A percentile compares a stretch with the other conserved stretches of the same genome.
These are phyloP conservation scores for Papilio polytes DNA, from an alignment of 1,140 invertebrate species.

Conservation along the genomic window DNA sequence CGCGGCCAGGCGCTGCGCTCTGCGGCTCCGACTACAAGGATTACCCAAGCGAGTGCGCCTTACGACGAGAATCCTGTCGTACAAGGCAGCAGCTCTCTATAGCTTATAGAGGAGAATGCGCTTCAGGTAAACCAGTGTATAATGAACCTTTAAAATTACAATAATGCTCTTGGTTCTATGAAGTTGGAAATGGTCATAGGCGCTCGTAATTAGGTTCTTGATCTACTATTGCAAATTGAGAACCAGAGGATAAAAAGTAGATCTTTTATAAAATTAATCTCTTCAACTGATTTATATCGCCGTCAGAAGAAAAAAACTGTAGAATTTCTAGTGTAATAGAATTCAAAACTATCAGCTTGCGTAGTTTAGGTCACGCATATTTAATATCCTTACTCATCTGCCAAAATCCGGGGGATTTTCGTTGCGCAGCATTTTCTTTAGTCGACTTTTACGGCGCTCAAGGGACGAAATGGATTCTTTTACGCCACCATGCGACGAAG, in stretches of 20 bases:
- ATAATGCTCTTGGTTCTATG: not conserved
- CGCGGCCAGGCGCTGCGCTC: conserved; percentile 86
- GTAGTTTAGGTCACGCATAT: conserved; percentile 11
- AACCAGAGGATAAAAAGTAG: no score
- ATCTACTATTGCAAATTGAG: no score
- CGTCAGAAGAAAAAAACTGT: not conserved
- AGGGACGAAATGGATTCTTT: conserved; percentile 20
- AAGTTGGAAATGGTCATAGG: no score
- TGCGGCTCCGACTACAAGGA: conserved; percentile 94
- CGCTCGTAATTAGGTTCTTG: no score
- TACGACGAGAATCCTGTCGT: conserved; percentile 90
- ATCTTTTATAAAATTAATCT: not conserved
- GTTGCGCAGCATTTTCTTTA: conserved; percentile 8
- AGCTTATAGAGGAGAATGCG: conserved; percentile 89
- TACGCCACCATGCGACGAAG: conserved; percentile 7
- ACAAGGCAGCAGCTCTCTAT: conserved; percentile 89
- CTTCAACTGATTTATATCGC: not conserved
- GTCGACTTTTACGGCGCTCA: conserved; percentile 17
- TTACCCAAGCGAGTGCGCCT: conserved; percentile 92
- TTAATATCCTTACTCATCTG: conserved; percentile 21
- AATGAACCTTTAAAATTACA: not conserved
- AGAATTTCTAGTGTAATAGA: not conserved
- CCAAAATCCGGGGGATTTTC: conserved; percentile 4
- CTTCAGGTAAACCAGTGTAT: conserved; percentile 85
- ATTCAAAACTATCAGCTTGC: not conserved